phyloP scores from a whole-genome alignment of 2,888 invertebrate species.

The Subacronicta megacephala region DNA sequence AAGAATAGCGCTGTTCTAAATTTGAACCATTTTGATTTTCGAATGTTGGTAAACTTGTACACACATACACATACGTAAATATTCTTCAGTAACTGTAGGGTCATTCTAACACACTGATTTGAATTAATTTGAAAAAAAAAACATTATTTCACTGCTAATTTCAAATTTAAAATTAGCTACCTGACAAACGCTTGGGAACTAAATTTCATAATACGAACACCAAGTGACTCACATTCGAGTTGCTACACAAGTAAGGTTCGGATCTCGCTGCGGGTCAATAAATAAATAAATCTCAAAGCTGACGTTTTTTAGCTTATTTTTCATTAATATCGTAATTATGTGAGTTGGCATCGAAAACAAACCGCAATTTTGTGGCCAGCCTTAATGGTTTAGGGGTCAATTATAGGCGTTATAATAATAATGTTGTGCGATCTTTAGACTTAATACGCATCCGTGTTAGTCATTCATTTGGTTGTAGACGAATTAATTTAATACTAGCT shows the following conservation, averaged over 20 bases:
- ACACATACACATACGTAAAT: too few relatives aligned
- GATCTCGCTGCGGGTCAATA: conserved; percentile 76
- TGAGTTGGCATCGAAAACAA: conserved; percentile 84
- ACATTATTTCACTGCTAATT: too few relatives aligned
- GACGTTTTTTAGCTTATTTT: conserved; percentile 80
- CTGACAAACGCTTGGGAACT: not conserved
- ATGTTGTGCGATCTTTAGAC: conserved; percentile 64
- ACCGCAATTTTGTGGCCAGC: conserved; percentile 82
- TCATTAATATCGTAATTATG: conserved; percentile 83
- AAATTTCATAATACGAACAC: not conserved
- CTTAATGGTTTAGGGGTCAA: conserved; percentile 84
- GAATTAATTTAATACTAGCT: conserved; percentile 49
- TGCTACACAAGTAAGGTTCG: conserved; percentile 59
- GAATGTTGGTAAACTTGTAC: too few relatives aligned
- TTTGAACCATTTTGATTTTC: too few relatives aligned
- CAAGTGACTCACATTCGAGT: conserved; percentile 56
- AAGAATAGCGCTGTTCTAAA: too few relatives aligned
- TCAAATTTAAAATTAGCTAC: too few relatives aligned
- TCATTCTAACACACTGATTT: too few relatives aligned
- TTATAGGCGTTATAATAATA: conserved; percentile 87
- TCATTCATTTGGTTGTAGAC: conserved; percentile 58
- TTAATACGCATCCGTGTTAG: conserved; percentile 63
- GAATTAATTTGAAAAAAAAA: too few relatives aligned
- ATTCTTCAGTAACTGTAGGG: too few relatives aligned
- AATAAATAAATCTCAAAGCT: conserved; percentile 85